Conservation (phyloP, 2,888 invertebrate genomes). For the Pristionchus fissidentatus region DNA sequence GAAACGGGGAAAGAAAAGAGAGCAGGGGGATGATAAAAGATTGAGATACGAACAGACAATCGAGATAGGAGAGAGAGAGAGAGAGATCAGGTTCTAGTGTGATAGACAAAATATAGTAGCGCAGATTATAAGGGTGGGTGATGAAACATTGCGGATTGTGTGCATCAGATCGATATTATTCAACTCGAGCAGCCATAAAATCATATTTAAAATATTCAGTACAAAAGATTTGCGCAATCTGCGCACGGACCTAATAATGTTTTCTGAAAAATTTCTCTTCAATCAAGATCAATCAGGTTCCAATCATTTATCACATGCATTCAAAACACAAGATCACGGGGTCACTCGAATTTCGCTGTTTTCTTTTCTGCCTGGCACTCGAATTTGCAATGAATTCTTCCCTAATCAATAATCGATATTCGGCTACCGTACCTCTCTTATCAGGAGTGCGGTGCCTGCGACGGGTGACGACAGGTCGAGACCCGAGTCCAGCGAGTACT, state of each 20-base stretch:
- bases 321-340: background rate
- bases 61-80: background rate
- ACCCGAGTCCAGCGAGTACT: constrained; percentile 56
- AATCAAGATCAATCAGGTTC: no score
- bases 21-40: no score
- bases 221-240: constrained; percentile 3
- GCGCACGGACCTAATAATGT: background rate
- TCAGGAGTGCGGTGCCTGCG: constrained; percentile 61
- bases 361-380: constrained; percentile 32
- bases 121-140: no score
- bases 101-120: no score
- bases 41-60: background rate
- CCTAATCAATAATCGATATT: background rate
- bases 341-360: background rate
- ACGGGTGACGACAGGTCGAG: constrained; percentile 60
- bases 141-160: no score
- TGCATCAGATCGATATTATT: no score
- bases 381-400: background rate
- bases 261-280: background rate
- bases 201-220: no score
- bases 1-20: no score
- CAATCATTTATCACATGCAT: background rate
- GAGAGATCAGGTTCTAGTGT: background rate
- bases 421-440: constrained; percentile 58
- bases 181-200: no score